Evolutionary conservation across 2,888 invertebrate genomes (phyloP).

Genomic region (Amphiduros pacificus): DNA sequence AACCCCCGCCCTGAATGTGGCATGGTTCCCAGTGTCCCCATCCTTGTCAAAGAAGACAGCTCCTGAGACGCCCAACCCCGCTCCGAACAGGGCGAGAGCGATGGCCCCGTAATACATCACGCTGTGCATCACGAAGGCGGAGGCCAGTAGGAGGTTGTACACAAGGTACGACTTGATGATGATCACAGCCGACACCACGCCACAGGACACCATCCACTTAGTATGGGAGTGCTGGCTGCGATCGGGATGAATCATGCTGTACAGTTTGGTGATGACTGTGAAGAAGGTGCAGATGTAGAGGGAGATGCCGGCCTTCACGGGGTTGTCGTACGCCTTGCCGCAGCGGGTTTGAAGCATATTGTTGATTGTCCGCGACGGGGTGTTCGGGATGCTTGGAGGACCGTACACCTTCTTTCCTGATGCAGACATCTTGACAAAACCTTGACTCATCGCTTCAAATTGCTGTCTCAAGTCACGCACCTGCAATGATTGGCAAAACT

Average conservation of each 20-base stretch:
- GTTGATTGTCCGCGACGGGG: slow-evolving; percentile 24
- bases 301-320: slow-evolving; percentile 13
- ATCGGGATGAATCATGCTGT: slow-evolving; percentile 8
- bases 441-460: too few relatives aligned
- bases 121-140: slow-evolving; percentile 13
- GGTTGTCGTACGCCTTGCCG: slow-evolving; percentile 13
- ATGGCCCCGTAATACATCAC: slow-evolving; percentile 17
- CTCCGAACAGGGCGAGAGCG: slow-evolving; percentile 9
- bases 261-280: slow-evolving; percentile 13
- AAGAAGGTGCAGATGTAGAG: slow-evolving; percentile 17
- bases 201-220: slow-evolving; percentile 22
- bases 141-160: slow-evolving; percentile 16
- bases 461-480: too few relatives aligned
- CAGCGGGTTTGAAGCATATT: slow-evolving; percentile 17
- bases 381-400: slow-evolving; percentile 19
- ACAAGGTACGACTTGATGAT: slow-evolving; percentile 14
- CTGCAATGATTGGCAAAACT: too few relatives aligned
- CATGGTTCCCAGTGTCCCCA: too few relatives aligned
- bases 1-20: too few relatives aligned
- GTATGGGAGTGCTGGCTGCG: slow-evolving; percentile 14
- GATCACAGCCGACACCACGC: slow-evolving; percentile 5
- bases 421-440: too few relatives aligned
- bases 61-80: slow-evolving; percentile 20
- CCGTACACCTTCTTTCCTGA: slow-evolving; percentile 1
- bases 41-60: slow-evolving; percentile 25